These are phyloP conservation scores for Rotaria sp. DNA, from an alignment of 2,888 invertebrate genomes.

Conservation along the genomic window DNA sequence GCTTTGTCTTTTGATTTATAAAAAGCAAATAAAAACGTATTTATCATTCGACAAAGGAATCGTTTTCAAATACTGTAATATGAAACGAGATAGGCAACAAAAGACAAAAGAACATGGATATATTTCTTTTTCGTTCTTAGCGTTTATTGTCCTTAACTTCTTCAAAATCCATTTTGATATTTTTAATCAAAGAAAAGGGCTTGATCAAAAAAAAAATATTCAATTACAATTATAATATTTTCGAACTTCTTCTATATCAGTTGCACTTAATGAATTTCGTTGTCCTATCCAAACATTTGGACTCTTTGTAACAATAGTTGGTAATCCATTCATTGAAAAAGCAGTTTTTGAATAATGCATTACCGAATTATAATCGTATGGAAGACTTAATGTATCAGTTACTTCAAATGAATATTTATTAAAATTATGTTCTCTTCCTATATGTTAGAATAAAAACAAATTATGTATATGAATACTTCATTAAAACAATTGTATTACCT, in stretches of 20 bases:
- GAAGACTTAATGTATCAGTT: neutral
- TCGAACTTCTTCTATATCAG: neutral
- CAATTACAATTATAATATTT: neutral
- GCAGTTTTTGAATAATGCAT: constrained; percentile 23
- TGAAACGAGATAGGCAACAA: too few species aligned
- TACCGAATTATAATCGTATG: constrained; percentile 19
- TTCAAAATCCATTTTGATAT: neutral
- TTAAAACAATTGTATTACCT: neutral
- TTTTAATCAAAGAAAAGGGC: neutral
- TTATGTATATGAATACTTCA: too few species aligned
- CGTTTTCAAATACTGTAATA: too few species aligned
- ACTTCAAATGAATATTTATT: neutral
- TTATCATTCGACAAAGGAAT: too few species aligned
- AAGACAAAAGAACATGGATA: too few species aligned
- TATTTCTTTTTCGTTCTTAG: too few species aligned
- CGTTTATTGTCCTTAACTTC: too few species aligned
- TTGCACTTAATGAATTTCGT: neutral
- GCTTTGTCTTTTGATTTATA: too few species aligned
- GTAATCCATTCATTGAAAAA: neutral
- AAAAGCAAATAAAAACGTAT: too few species aligned
- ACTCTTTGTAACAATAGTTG: neutral
- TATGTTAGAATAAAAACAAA: neutral
- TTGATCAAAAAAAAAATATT: neutral
- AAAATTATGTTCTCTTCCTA: constrained; percentile 21
- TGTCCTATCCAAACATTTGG: neutral